Conservation (phyloP, 2,113 vertebrate species). For the Tonatia bakeri region DNA sequence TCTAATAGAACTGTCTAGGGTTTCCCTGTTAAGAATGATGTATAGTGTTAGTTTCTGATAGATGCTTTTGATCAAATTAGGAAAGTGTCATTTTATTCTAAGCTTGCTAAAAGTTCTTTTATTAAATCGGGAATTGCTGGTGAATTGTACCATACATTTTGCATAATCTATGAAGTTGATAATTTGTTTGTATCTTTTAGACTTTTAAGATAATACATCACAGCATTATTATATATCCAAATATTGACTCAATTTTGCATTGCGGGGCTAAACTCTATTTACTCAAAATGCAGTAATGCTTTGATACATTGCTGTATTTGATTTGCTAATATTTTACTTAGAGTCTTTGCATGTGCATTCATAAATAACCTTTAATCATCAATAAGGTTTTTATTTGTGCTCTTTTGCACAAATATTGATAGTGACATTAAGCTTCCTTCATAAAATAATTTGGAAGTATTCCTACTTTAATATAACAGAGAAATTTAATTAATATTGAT, state of each 20-base stretch:
- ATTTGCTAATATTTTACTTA: not conserved
- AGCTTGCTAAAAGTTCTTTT: not conserved
- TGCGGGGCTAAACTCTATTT: not conserved
- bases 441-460: not conserved
- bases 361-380: not conserved
- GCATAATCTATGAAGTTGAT: not conserved
- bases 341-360: not conserved
- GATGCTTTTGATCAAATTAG: conserved; percentile 1
- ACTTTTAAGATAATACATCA: not conserved
- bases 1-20: conserved; percentile 3
- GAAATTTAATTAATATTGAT: not conserved
- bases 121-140: not conserved
- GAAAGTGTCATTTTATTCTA: not conserved
- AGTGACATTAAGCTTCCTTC: not conserved
- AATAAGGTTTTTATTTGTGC: not conserved
- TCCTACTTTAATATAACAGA: not conserved
- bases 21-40: not conserved
- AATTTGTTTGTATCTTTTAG: not conserved
- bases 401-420: not conserved
- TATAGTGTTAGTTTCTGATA: conserved; percentile 41
- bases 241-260: not conserved
- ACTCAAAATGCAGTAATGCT: not conserved
- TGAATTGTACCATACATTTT: not conserved
- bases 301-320: not conserved
- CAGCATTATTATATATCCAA: not conserved